These are phyloP conservation scores for Monodelphis domestica DNA, from an alignment of 2,797 vertebrate species.

Conservation along the genomic window DNA sequence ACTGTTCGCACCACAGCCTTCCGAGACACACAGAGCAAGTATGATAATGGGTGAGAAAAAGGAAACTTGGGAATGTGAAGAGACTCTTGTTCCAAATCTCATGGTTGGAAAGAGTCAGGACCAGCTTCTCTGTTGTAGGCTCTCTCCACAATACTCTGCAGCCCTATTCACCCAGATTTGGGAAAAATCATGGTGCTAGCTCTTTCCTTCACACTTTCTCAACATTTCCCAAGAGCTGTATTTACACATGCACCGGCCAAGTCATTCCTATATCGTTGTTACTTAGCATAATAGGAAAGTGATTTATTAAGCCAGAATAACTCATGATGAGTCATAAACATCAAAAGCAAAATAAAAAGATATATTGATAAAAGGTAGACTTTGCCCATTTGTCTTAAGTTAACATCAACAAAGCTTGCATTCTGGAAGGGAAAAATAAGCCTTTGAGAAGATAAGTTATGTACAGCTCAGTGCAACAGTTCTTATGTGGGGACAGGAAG, in stretches of 20 bases:
- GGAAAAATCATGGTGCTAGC: background rate
- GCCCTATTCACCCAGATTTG: background rate
- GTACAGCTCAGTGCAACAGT: background rate
- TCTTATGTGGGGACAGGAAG: slow-evolving; percentile 24
- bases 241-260: background rate
- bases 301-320: too few species aligned
- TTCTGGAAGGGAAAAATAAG: slow-evolving; percentile 6
- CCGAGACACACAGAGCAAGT: background rate
- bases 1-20: background rate
- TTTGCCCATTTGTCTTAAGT: slow-evolving; percentile 13
- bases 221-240: background rate
- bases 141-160: background rate
- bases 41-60: background rate
- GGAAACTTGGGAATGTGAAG: background rate
- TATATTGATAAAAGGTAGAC: background rate
- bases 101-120: background rate
- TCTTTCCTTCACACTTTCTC: background rate
- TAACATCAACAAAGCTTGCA: background rate
- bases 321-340: too few species aligned
- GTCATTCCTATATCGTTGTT: background rate
- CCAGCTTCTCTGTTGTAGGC: background rate
- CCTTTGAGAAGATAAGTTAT: background rate
- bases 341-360: background rate
- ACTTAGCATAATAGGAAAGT: too few species aligned
- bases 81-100: background rate